phyloP scores from a whole-genome alignment of 2,888 invertebrate species.

The Meiosimyza platycephala region DNA sequence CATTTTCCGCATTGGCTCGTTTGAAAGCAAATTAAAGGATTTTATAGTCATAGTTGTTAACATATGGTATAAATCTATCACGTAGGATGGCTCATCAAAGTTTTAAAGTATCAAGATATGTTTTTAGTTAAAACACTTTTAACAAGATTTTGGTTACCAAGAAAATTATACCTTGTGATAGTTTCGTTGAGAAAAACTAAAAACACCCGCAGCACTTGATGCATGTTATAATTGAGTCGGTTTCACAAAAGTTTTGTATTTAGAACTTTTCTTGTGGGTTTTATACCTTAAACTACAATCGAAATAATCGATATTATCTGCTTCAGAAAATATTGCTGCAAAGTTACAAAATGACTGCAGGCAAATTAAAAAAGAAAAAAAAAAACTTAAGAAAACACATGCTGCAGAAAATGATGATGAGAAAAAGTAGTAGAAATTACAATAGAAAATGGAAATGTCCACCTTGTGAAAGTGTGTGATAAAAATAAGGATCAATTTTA shows the following conservation, averaged over 20 bases:
- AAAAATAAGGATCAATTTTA: neutral
- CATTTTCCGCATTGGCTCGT: no score
- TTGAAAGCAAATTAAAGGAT: no score
- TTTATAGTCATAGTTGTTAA: no score
- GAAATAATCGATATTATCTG: conserved; percentile 20
- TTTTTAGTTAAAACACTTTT: no score
- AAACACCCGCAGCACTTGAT: conserved; percentile 9
- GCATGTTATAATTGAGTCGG: neutral
- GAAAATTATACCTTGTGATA: no score
- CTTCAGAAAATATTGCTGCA: neutral
- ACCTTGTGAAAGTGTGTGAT: neutral
- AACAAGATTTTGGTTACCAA: no score
- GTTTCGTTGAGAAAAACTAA: neutral
- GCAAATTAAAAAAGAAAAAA: neutral
- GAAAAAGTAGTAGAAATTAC: neutral
- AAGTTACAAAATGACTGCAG: neutral
- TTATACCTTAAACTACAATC: neutral
- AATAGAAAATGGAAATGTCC: neutral
- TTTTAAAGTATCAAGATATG: no score
- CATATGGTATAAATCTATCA: no score
- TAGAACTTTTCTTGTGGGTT: neutral
- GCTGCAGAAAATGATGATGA: neutral
- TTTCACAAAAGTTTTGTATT: neutral
- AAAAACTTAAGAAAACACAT: neutral
- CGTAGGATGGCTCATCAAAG: no score